These are phyloP conservation scores for Steinernema khuongi DNA, from an alignment of 1,140 invertebrate genomes.

Conservation along the genomic window DNA sequence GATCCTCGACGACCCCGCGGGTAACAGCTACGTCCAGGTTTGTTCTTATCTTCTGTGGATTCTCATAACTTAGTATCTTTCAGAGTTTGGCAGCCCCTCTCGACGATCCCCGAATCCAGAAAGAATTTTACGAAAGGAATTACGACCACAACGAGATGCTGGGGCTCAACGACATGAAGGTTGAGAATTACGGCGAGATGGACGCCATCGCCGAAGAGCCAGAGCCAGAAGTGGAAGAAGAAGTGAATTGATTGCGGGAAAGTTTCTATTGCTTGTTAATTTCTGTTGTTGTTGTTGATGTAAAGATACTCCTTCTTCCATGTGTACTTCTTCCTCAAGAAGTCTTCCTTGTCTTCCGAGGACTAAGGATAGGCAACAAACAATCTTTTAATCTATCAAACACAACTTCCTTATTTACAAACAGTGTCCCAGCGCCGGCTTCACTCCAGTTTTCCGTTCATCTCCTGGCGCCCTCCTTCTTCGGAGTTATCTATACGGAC, in stretches of 20 bases:
- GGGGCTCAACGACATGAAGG: slow-evolving; percentile 90
- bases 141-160: slow-evolving; percentile 91
- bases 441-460: neutral
- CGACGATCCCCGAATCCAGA: slow-evolving; percentile 69
- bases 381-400: neutral
- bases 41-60: slow-evolving; percentile 23
- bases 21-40: slow-evolving; percentile 90
- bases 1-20: slow-evolving; percentile 87
- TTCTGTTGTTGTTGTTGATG: neutral
- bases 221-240: slow-evolving; percentile 35
- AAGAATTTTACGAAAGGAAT: slow-evolving; percentile 75
- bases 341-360: neutral
- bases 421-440: neutral
- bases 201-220: slow-evolving; percentile 49
- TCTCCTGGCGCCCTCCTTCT: neutral
- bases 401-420: neutral
- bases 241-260: neutral
- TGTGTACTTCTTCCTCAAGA: too few species aligned
- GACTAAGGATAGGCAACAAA: neutral
- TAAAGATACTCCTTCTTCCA: too few species aligned
- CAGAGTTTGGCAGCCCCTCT: slow-evolving; percentile 72
- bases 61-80: slow-evolving; percentile 45
- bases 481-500: neutral
- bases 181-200: slow-evolving; percentile 64
- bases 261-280: neutral